Conservation (phyloP, 2,113 vertebrate genomes). For the Martes martes region DNA sequence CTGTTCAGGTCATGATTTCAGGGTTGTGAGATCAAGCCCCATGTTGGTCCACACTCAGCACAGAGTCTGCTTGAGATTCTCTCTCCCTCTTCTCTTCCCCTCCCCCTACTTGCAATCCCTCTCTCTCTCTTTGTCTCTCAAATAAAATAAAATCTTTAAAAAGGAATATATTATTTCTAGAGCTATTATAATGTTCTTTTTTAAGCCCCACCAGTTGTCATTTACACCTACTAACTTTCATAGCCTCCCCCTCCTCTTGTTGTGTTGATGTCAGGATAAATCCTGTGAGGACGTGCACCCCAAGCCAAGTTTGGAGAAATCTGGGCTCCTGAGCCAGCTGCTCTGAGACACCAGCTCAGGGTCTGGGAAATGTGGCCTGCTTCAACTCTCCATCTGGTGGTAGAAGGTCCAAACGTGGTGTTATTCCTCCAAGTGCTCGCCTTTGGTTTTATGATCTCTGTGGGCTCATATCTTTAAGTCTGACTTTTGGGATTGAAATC, state of each 20-base stretch:
- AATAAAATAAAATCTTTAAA: background rate
- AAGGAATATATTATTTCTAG: background rate
- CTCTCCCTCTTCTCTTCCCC: background rate
- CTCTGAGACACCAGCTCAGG: background rate
- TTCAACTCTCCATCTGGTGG: background rate
- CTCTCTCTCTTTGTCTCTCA: background rate
- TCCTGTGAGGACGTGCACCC: background rate
- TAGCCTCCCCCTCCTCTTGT: background rate
- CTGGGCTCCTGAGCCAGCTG: background rate
- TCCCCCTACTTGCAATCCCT: background rate
- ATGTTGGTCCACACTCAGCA: background rate
- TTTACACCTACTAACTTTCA: background rate
- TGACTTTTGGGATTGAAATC: background rate
- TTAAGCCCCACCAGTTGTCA: background rate
- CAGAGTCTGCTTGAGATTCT: background rate
- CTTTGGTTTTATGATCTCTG: background rate
- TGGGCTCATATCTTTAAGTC: background rate
- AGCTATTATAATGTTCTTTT: background rate
- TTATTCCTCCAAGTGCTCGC: background rate
- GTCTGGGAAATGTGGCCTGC: background rate
- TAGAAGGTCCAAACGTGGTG: fast-evolving
- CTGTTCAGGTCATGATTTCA: background rate
- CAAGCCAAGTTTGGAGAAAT: background rate
- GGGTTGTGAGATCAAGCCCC: background rate
- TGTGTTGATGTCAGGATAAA: background rate